Conservation (phyloP, 2,797 vertebrate genomes). For the Adrianichthys oophorus region DNA sequence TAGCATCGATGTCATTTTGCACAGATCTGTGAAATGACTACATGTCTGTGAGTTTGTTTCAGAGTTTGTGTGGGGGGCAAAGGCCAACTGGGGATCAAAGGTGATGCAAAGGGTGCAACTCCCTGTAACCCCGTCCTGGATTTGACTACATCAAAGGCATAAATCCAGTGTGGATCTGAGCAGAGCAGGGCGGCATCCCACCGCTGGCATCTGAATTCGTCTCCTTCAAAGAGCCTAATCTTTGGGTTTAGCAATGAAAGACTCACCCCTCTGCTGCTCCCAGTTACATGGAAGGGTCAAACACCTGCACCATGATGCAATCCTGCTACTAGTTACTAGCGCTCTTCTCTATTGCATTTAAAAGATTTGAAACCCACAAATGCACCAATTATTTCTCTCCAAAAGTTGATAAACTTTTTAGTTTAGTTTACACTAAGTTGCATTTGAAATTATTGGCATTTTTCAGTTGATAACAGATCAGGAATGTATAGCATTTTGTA, state of each 20-base stretch:
- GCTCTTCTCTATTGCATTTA: slow-evolving; percentile 2
- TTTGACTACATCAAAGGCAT: slow-evolving; percentile 76
- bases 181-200: slow-evolving; percentile 47
- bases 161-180: slow-evolving; percentile 54
- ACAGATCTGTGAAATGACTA: neutral
- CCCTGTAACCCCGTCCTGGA: slow-evolving; percentile 68
- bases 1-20: neutral
- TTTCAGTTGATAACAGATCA: neutral
- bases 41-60: slow-evolving; percentile 1
- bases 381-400: no score
- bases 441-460: neutral
- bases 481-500: neutral
- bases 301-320: slow-evolving; percentile 59
- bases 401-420: neutral
- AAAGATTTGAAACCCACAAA: no score
- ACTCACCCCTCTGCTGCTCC: slow-evolving; percentile 45
- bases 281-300: slow-evolving; percentile 41
- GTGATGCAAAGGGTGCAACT: slow-evolving; percentile 64
- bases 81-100: slow-evolving; percentile 42
- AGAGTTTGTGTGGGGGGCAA: slow-evolving; percentile 17
- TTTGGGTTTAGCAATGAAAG: slow-evolving; percentile 72
- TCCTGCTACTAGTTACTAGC: slow-evolving; percentile 26
- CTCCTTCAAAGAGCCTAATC: slow-evolving; percentile 75
- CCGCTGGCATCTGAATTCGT: slow-evolving; percentile 52
- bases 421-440: neutral